Evolutionary conservation across 2,888 invertebrate genomes (phyloP).

Genomic region (Iphiclides podalirius): DNA sequence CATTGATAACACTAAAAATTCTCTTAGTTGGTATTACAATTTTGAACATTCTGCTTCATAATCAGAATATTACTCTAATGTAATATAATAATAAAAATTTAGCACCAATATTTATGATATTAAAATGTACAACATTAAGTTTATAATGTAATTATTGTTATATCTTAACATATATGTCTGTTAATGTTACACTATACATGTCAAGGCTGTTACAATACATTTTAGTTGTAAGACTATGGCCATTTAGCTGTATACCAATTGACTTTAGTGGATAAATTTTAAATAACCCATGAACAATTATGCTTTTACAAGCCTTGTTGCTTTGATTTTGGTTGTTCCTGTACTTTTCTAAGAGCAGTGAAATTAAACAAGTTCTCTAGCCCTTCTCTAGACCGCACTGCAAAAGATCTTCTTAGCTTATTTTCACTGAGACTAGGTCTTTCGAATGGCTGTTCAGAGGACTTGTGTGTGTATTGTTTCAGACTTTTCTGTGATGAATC

Average conservation of each 20-base stretch:
- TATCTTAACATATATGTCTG: not conserved
- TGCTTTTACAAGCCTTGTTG: conserved; percentile 41
- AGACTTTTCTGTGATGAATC: conserved; percentile 36
- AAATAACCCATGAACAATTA: too few species aligned
- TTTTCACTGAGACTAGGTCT: conserved; percentile 53
- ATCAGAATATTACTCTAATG: not conserved
- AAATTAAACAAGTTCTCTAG: conserved; percentile 66
- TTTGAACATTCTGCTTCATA: too few species aligned
- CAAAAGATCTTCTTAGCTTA: conserved; percentile 67
- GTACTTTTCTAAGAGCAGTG: conserved; percentile 52
- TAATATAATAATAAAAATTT: not conserved
- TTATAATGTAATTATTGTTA: not conserved
- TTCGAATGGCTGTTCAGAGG: conserved; percentile 58
- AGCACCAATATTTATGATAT: not conserved
- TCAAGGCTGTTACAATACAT: not conserved
- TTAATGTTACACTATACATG: not conserved
- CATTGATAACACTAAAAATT: too few species aligned
- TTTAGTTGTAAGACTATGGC: not conserved
- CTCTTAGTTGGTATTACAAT: too few species aligned
- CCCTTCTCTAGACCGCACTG: conserved; percentile 69
- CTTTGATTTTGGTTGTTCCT: conserved; percentile 51
- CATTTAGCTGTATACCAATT: too few species aligned
- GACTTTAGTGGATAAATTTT: too few species aligned
- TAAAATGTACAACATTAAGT: not conserved
- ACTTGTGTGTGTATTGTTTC: conserved; percentile 38